Evolutionary conservation across 2,888 invertebrate species (phyloP).

Genomic region (Ophioninae sp.): DNA sequence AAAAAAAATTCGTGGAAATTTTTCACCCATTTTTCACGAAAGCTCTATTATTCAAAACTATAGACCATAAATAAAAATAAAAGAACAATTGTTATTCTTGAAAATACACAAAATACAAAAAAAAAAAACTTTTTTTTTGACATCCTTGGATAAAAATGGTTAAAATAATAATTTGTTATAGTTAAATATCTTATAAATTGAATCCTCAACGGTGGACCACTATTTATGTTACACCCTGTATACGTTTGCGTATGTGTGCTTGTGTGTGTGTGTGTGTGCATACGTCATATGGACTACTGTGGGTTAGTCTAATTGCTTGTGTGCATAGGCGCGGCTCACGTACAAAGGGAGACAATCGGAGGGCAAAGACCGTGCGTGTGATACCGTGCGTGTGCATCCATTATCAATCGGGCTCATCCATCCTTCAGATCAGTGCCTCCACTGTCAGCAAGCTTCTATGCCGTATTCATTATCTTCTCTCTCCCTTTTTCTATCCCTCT

Average conservation of each 20-base stretch:
- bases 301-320: conserved; percentile 1
- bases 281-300: conserved; percentile 2
- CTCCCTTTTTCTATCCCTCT: not conserved
- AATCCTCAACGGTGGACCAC: no score
- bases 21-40: no score
- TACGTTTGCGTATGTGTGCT: not conserved
- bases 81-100: no score
- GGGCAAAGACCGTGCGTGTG: conserved; percentile 66
- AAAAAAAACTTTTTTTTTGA: no score
- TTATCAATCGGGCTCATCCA: conserved; percentile 64
- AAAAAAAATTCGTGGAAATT: no score
- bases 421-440: conserved; percentile 47
- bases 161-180: no score
- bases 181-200: no score
- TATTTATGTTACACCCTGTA: not conserved
- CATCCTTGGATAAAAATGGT: no score
- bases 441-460: conserved; percentile 53
- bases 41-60: no score
- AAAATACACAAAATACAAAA: no score
- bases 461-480: conserved; percentile 9
- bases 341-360: conserved; percentile 65
- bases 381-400: conserved; percentile 67
- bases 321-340: conserved; percentile 54
- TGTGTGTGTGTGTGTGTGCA: not conserved
- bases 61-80: no score